phyloP scores from a whole-genome alignment of 2,888 invertebrate species.

The Platerodrilus igneus region DNA sequence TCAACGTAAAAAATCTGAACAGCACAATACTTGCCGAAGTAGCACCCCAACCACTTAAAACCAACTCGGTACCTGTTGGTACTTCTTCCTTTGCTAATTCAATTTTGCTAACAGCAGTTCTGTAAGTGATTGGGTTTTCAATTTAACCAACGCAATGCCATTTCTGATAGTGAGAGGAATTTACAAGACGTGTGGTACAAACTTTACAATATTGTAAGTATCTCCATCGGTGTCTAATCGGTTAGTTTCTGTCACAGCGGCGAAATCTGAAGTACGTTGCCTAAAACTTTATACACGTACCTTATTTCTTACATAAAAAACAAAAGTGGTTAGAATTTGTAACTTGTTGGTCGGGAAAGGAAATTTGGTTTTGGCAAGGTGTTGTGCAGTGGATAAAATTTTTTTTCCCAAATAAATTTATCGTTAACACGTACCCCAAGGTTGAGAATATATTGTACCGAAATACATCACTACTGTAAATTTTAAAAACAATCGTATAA shows the following conservation, averaged over 20 bases:
- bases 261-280: slow-evolving; percentile 12
- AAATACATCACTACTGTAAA: too few relatives aligned
- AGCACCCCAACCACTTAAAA: slow-evolving; percentile 61
- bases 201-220: slow-evolving; percentile 47
- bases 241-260: slow-evolving; percentile 54
- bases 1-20: neutral
- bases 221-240: slow-evolving; percentile 48
- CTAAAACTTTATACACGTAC: too few relatives aligned
- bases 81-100: slow-evolving; percentile 54
- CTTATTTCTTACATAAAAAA: too few relatives aligned
- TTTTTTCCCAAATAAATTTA: too few relatives aligned
- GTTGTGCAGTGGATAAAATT: too few relatives aligned
- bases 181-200: slow-evolving; percentile 49
- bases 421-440: too few relatives aligned
- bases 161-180: slow-evolving; percentile 50
- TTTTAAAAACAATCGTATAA: too few relatives aligned
- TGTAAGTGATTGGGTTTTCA: slow-evolving; percentile 52
- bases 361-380: too few relatives aligned
- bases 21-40: slow-evolving; percentile 46
- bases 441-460: too few relatives aligned
- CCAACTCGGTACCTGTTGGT: slow-evolving; percentile 50
- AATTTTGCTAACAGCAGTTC: slow-evolving; percentile 54
- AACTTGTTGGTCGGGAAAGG: too few relatives aligned
- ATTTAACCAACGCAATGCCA: slow-evolving; percentile 65
- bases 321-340: too few relatives aligned